Conservation (phyloP, 2,113 vertebrate species). For the Mohoua ochrocephala region DNA sequence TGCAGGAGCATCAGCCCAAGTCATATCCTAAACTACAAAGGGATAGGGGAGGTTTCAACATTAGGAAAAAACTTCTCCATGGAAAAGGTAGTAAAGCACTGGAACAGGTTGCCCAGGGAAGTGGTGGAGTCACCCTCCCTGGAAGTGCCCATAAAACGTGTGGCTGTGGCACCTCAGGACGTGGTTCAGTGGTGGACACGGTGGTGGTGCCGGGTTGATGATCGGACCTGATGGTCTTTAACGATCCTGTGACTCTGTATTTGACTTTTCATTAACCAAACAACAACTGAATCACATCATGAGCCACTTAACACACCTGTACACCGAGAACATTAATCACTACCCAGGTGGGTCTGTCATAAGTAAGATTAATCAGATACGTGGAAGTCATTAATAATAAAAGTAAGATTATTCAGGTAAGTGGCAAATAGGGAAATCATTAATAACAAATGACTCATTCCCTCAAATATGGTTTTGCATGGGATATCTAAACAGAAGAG, state of each 20-base stretch:
- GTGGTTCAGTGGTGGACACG: background rate
- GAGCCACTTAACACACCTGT: background rate
- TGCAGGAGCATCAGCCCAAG: background rate
- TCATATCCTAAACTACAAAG: background rate
- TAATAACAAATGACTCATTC: background rate
- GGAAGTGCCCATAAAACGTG: fast-evolving
- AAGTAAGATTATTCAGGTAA: background rate
- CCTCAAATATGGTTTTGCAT: background rate
- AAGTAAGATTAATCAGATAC: background rate
- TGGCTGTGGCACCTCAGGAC: background rate
- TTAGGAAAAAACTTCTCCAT: background rate
- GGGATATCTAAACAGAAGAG: background rate
- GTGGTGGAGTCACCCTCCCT: background rate
- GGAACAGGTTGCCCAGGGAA: background rate
- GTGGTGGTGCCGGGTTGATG: background rate
- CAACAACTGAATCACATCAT: background rate
- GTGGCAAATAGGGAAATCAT: background rate
- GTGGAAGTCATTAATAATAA: background rate
- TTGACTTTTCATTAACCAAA: background rate
- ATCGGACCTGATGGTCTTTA: background rate
- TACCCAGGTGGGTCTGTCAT: background rate
- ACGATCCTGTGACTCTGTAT: background rate
- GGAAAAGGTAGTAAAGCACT: background rate
- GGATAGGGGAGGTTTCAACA: background rate
- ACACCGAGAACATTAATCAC: background rate